Base-by-base conservation (phyloP, 1,140 invertebrate species). In the Drosophila elegans region DNA sequence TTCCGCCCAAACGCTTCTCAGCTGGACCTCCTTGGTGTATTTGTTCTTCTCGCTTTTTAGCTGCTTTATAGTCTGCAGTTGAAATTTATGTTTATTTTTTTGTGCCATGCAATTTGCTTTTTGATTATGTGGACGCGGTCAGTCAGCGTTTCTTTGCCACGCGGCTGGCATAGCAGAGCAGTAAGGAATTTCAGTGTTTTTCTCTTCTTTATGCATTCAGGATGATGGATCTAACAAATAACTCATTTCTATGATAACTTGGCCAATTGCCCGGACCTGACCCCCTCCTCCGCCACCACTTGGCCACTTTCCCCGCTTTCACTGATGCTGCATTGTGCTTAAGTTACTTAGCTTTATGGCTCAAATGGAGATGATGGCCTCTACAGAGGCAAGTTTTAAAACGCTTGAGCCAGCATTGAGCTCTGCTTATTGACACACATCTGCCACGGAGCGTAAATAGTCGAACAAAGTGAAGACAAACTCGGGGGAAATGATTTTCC, bases 241-340 rank as follows among this genome's bases (percentile, higher is more conserved):
- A 59, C 73, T 80, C 78, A 80, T 80, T 80, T 81, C 64, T 80
- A 81, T 80, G 78, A 81, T 80, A 80, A 80, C 78, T 77, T 59
- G 79, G 54, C 60, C 74, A 77, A 77, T 77, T 77, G 55, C 64
- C 68, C 64, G 68, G 32, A 39, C 34, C 27, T 29, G 38, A 66
- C 49, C 49, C 16, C 29, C 9, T 29, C 16, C 41, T 11, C 16
- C 29, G 32, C 21, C 39, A 11, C 21, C 36, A 21, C 29, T 32
- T 13, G 0, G 48, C 60, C 52, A 68, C 42, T 69, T 71, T 69
- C 13, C 49, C 11, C 11, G 72, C 73, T 75, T 75, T 75, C 73
- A 67, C 73, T 59, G 46, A 16, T 13, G 16, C 49, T 67, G 73
- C 73, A 76, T 76, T 76, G 73, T 67, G 41, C 73, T 46, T 74